Evolutionary conservation across 2,797 vertebrate species (phyloP).

Genomic region (Ptychadena robeensis): DNA sequence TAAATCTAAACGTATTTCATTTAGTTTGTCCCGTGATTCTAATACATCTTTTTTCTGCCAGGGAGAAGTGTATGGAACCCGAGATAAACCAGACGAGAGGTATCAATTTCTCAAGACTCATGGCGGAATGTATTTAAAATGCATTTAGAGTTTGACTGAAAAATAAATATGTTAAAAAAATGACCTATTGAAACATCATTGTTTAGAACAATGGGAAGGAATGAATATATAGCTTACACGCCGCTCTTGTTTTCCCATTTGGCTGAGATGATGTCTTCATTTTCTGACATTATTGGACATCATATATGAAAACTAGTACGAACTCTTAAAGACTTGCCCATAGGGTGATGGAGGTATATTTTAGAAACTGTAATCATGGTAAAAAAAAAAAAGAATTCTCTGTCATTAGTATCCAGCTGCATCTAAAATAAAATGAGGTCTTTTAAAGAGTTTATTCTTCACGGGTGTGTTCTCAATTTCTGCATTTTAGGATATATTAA

Average conservation of each 20-base stretch:
- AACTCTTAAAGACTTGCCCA: conserved; percentile 54
- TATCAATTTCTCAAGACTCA: conserved; percentile 44
- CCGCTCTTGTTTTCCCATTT: conserved; percentile 38
- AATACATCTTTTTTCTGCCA: conserved; percentile 8
- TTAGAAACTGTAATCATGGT: conserved; percentile 60
- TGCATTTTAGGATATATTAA: conserved; percentile 45
- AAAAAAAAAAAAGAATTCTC: conserved; percentile 52
- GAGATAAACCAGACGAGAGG: conserved; percentile 11
- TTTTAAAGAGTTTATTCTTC: conserved; percentile 56
- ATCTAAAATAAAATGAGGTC: conserved; percentile 61
- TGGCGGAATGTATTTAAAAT: conserved; percentile 26
- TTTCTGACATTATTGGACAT: conserved; percentile 55
- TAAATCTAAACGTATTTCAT: background rate
- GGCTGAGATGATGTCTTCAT: conserved; percentile 49
- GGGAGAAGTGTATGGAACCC: conserved; percentile 1
- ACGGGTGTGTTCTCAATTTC: conserved; percentile 54
- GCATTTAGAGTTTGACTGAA: conserved; percentile 21
- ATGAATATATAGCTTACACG: conserved; percentile 37
- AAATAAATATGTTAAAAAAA: conserved; percentile 55
- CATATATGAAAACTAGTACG: conserved; percentile 54
- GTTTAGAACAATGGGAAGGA: conserved; percentile 36
- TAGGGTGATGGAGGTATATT: conserved; percentile 59
- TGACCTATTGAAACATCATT: conserved; percentile 46
- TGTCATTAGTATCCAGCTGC: conserved; percentile 58
- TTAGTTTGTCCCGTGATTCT: background rate